phyloP scores from a whole-genome alignment of 2,797 vertebrate genomes.

The Hyperoplus lanceolatus region DNA sequence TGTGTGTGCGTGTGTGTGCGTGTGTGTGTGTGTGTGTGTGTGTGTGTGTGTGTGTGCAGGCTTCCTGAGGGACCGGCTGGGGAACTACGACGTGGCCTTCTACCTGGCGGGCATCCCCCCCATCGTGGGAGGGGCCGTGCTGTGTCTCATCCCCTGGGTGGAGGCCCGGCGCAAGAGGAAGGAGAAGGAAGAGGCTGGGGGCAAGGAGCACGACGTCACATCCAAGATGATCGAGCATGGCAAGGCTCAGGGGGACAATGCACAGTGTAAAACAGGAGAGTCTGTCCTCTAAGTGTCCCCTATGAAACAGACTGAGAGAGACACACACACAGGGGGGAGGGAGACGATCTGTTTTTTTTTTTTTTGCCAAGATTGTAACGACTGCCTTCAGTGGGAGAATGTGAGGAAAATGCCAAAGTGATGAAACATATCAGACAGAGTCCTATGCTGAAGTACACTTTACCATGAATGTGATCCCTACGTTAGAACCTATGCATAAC shows the following conservation, averaged over 20 bases:
- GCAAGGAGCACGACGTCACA: conserved; percentile 74
- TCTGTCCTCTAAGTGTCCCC: conserved; percentile 76
- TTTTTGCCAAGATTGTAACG: conserved; percentile 47
- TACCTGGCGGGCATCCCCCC: conserved; percentile 96
- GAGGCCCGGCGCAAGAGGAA: conserved; percentile 83
- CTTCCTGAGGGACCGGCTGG: conserved; percentile 89
- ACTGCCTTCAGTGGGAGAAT: conserved; percentile 52
- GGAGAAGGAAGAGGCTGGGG: conserved; percentile 51
- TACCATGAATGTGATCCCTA: conserved; percentile 54
- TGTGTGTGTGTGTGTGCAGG: conserved; percentile 78
- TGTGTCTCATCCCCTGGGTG: conserved; percentile 95
- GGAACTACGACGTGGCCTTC: conserved; percentile 91
- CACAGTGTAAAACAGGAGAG: conserved; percentile 57
- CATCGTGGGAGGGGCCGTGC: conserved; percentile 90
- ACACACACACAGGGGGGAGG: conserved; percentile 14
- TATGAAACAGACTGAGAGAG: conserved; percentile 36
- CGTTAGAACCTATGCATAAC: conserved; percentile 65
- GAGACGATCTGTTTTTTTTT: conserved; percentile 25
- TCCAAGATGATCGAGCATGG: conserved; percentile 88
- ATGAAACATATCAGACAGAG: conserved; percentile 64
- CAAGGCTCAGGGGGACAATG: conserved; percentile 56
- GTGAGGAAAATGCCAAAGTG: conserved; percentile 55
- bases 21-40: too few relatives aligned
- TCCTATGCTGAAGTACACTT: conserved; percentile 33
- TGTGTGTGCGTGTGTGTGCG: too few relatives aligned